These are phyloP conservation scores for Luperina testacea DNA, from an alignment of 2,888 invertebrate species.

Conservation along the genomic window DNA sequence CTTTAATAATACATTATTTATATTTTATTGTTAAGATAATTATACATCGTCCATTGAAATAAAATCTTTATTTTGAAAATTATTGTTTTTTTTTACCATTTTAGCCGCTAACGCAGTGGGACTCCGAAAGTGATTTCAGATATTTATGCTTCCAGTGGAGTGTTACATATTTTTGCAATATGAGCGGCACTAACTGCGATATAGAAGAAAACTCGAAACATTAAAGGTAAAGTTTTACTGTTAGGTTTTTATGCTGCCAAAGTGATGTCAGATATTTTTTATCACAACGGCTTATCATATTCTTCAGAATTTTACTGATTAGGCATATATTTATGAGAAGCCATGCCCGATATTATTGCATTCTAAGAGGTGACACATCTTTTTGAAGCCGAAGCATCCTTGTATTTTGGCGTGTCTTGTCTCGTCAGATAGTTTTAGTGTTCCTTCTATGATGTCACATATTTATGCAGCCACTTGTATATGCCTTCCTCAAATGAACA, in stretches of 20 bases:
- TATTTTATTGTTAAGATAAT: constrained; percentile 33
- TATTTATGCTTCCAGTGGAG: background rate
- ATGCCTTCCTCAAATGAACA: background rate
- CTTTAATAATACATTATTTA: constrained; percentile 20
- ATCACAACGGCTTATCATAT: background rate
- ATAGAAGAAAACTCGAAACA: background rate
- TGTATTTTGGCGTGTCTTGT: background rate
- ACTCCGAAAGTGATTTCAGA: background rate
- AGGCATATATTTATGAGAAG: background rate
- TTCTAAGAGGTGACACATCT: background rate
- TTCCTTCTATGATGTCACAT: background rate
- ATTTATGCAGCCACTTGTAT: background rate
- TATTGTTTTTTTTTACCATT: background rate
- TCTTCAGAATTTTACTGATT: background rate
- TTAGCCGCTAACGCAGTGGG: too few relatives aligned
- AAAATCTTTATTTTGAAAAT: constrained; percentile 27
- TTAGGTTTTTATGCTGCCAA: background rate
- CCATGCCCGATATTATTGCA: background rate
- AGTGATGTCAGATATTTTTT: background rate
- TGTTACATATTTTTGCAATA: background rate
- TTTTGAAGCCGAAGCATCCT: background rate
- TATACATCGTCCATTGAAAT: constrained; percentile 46
- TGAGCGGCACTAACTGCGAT: background rate
- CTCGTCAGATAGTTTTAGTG: background rate
- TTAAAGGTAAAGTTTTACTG: background rate